Conservation (phyloP, 2,888 invertebrate species). For the Siphlonurus alternatus region DNA sequence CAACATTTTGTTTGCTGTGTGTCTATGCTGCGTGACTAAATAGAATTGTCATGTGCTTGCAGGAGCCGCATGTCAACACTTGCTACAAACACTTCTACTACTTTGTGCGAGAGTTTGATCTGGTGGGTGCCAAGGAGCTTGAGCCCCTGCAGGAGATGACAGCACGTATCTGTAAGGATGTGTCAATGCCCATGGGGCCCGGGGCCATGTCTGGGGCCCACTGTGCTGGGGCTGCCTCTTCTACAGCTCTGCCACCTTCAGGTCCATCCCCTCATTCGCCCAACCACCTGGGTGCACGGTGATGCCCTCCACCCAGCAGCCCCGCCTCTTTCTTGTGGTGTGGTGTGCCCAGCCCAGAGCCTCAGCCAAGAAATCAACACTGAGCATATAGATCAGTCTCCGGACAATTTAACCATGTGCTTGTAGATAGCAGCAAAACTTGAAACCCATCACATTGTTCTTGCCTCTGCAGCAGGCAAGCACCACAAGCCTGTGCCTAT, state of each 20-base stretch:
- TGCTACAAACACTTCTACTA: slow-evolving; percentile 92
- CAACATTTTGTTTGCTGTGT: too few species aligned
- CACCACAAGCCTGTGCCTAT: too few species aligned
- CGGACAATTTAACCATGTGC: too few species aligned
- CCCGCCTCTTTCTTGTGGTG: neutral
- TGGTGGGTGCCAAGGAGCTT: slow-evolving; percentile 66
- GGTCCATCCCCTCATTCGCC: neutral
- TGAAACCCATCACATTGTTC: too few species aligned
- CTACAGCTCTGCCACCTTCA: neutral
- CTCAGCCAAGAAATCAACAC: neutral
- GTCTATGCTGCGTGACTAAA: too few species aligned
- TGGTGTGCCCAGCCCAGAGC: neutral
- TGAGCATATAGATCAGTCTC: too few species aligned
- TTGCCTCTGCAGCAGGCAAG: too few species aligned
- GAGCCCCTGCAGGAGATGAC: slow-evolving; percentile 72
- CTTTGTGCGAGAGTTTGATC: slow-evolving; percentile 72
- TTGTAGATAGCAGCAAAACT: too few species aligned
- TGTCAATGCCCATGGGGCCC: neutral
- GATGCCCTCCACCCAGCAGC: neutral
- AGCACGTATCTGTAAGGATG: slow-evolving; percentile 37
- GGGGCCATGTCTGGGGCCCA: neutral
- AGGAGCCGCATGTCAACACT: slow-evolving; percentile 87
- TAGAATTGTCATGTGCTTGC: slow-evolving; percentile 22
- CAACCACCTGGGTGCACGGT: neutral
- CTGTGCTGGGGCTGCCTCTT: neutral